These are phyloP conservation scores for Escarpia spicata DNA, from an alignment of 2,888 invertebrate genomes.

Conservation along the genomic window DNA sequence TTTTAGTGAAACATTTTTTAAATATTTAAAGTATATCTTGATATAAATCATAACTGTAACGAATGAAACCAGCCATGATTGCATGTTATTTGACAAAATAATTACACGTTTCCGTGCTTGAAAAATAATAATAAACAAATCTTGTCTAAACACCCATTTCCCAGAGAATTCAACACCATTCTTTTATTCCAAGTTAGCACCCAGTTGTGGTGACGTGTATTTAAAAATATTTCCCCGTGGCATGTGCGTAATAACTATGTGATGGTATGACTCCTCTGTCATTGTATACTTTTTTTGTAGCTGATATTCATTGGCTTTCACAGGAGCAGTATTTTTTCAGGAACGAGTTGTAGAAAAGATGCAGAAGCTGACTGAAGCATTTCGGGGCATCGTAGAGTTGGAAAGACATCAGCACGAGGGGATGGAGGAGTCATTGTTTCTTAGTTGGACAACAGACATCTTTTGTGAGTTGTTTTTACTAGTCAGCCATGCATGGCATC, in stretches of 20 bases:
- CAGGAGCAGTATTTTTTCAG: constrained; percentile 34
- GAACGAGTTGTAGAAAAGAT: constrained; percentile 46
- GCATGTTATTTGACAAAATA: background rate
- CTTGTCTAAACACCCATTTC: background rate
- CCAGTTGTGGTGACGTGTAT: background rate
- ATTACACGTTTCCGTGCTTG: background rate
- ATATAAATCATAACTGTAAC: background rate
- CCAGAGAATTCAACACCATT: background rate
- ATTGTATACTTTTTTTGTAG: background rate
- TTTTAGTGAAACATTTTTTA: background rate
- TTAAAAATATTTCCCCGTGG: background rate
- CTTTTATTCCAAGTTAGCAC: background rate
- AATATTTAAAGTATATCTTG: background rate
- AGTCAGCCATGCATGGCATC: background rate
- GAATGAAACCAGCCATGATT: background rate
- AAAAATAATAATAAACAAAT: background rate
- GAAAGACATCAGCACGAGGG: constrained; percentile 39
- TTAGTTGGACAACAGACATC: constrained; percentile 48
- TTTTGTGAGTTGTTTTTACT: constrained; percentile 46
- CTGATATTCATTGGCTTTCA: background rate
- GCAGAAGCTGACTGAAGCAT: constrained; percentile 39
- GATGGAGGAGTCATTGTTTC: constrained; percentile 43
- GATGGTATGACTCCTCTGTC: background rate
- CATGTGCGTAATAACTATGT: background rate
- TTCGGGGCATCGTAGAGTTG: constrained; percentile 46